phyloP scores from a whole-genome alignment of 2,113 vertebrate genomes.

The Microcebus griseorufus region DNA sequence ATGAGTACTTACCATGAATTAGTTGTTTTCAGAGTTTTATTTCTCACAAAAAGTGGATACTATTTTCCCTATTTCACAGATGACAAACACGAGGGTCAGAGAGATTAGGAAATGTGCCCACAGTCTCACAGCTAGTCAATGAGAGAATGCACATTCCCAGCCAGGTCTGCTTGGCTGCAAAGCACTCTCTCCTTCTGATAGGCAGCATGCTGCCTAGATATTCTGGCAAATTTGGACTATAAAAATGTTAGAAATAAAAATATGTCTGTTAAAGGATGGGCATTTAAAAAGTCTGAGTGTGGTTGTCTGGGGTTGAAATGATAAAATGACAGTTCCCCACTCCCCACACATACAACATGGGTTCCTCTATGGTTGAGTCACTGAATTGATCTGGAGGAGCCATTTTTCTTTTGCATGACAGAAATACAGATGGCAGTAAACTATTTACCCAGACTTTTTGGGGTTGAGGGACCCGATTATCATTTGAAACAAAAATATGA shows the following conservation, averaged over 20 bases:
- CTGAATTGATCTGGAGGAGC: not conserved
- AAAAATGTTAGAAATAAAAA: constrained; percentile 2
- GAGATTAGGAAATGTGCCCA: not conserved
- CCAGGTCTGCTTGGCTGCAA: not conserved
- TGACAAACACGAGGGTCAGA: not conserved
- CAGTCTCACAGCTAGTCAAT: not conserved
- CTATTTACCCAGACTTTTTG: not conserved
- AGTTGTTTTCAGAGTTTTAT: not conserved
- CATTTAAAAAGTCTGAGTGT: not conserved
- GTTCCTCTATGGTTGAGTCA: not conserved
- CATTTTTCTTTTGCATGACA: not conserved
- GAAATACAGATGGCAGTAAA: not conserved
- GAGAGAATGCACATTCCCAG: not conserved
- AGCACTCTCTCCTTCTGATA: not conserved
- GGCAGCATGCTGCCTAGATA: not conserved
- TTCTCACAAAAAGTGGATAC: not conserved
- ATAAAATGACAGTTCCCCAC: not conserved
- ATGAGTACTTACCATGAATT: not conserved
- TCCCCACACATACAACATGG: not conserved
- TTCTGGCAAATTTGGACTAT: not conserved
- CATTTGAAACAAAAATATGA: not conserved
- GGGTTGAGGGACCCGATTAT: not conserved
- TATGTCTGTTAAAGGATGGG: not conserved
- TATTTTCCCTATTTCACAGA: not conserved
- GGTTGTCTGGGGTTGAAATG: not conserved